phyloP scores from a whole-genome alignment of 2,888 invertebrate genomes.

The Cantharis rufa region DNA sequence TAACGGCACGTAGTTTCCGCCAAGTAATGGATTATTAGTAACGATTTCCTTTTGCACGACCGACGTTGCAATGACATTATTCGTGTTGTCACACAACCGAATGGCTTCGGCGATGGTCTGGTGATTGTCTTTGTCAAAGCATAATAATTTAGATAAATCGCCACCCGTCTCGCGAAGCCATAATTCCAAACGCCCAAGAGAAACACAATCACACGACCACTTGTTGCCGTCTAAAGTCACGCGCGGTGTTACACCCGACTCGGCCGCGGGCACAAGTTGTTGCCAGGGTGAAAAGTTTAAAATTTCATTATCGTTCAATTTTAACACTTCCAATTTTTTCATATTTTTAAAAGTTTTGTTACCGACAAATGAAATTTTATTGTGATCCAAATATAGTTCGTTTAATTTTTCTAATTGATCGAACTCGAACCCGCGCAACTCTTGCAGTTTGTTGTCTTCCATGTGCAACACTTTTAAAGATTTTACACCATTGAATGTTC shows the following conservation, averaged over 20 bases:
- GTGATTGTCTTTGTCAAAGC: constrained; percentile 61
- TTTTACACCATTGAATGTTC: constrained; percentile 80
- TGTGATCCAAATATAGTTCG: constrained; percentile 77
- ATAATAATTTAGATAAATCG: constrained; percentile 72
- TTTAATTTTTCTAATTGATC: constrained; percentile 73
- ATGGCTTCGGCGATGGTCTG: constrained; percentile 61
- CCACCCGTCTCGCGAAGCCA: constrained; percentile 72
- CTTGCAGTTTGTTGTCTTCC: constrained; percentile 74
- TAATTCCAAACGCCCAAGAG: constrained; percentile 68
- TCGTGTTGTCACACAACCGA: constrained; percentile 66
- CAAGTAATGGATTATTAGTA: constrained; percentile 67
- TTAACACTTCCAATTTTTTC: constrained; percentile 71
- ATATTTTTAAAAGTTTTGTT: constrained; percentile 78
- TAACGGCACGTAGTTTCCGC: constrained; percentile 75
- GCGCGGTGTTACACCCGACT: constrained; percentile 61
- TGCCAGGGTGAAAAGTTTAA: constrained; percentile 73
- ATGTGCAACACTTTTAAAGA: constrained; percentile 75
- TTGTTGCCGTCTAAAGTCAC: constrained; percentile 77
- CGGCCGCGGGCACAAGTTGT: constrained; percentile 66
- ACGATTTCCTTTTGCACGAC: constrained; percentile 58
- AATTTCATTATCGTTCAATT: constrained; percentile 78
- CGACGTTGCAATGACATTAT: constrained; percentile 67
- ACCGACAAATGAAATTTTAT: constrained; percentile 72
- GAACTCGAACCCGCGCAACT: constrained; percentile 77
- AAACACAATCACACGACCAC: constrained; percentile 83